Evolutionary conservation across 2,113 vertebrate species (phyloP).

Genomic region (Symphodus melops): DNA sequence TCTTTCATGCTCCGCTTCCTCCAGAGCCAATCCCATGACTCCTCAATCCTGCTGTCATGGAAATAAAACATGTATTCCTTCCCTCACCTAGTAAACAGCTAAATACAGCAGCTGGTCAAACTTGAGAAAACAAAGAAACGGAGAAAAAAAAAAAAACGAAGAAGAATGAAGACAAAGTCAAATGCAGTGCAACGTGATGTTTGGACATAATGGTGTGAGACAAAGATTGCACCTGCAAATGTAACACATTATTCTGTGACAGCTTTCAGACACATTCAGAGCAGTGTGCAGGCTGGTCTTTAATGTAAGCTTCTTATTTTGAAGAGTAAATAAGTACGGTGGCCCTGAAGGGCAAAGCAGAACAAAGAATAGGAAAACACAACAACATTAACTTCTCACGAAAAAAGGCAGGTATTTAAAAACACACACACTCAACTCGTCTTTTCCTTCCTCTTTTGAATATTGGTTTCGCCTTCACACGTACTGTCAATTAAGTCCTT

Average conservation of each 20-base stretch:
- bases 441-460: no score
- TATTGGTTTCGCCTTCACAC: no score
- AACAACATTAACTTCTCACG: no score
- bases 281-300: conserved; percentile 13
- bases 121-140: not conserved
- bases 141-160: not conserved
- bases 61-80: conserved; percentile 25
- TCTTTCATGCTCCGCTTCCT: conserved; percentile 19
- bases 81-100: conserved; percentile 13
- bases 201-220: conserved; percentile 42
- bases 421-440: no score
- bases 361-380: no score
- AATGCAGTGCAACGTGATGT: conserved; percentile 21
- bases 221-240: conserved; percentile 50
- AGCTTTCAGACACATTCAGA: conserved; percentile 52
- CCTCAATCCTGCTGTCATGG: conserved; percentile 1
- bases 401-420: no score
- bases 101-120: not conserved
- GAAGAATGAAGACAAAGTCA: not conserved
- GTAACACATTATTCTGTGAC: conserved; percentile 50
- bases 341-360: no score
- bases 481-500: no score
- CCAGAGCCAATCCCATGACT: conserved; percentile 6
- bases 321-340: no score
- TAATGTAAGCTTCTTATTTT: conserved; percentile 14